phyloP scores from a whole-genome alignment of 1,140 invertebrate genomes.

The Orchesella cincta region DNA sequence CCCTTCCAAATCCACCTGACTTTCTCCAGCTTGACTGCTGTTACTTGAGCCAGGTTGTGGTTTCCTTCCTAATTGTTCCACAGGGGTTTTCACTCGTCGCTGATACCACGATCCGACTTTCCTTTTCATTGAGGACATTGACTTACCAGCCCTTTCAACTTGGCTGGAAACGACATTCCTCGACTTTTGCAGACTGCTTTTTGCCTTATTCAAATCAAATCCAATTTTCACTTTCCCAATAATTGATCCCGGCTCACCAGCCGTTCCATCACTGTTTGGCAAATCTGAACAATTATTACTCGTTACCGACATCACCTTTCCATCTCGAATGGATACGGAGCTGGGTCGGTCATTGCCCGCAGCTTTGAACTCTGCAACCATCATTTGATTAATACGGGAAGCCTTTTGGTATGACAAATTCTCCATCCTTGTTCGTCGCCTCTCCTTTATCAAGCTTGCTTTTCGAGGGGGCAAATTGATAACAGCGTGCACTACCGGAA shows the following conservation, averaged over 20 bases:
- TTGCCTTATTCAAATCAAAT: slow-evolving; percentile 31
- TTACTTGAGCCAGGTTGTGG: background rate
- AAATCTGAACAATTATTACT: slow-evolving; percentile 30
- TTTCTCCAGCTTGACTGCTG: background rate
- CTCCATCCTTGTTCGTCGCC: slow-evolving; percentile 30
- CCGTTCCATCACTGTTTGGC: background rate
- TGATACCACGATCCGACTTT: slow-evolving; percentile 47
- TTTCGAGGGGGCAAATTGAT: slow-evolving; percentile 43
- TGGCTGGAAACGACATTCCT: slow-evolving; percentile 17
- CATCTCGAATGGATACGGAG: background rate
- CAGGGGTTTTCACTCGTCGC: slow-evolving; percentile 41
- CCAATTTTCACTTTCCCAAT: slow-evolving; percentile 25
- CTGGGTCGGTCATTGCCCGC: slow-evolving; percentile 12
- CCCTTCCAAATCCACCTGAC: background rate
- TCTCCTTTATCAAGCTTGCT: slow-evolving; percentile 32
- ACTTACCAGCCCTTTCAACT: slow-evolving; percentile 30
- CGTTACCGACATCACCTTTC: slow-evolving; percentile 7
- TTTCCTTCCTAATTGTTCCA: slow-evolving; percentile 28
- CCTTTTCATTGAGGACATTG: too few relatives aligned
- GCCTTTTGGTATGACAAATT: slow-evolving; percentile 44
- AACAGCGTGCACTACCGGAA: slow-evolving; percentile 42
- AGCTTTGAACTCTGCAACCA: slow-evolving; percentile 45
- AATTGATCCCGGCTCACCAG: slow-evolving; percentile 2
- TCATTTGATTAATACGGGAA: slow-evolving; percentile 42
- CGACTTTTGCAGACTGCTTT: slow-evolving; percentile 15